Evolutionary conservation across 2,797 vertebrate genomes (phyloP).

Genomic region (Anguilla megastoma): DNA sequence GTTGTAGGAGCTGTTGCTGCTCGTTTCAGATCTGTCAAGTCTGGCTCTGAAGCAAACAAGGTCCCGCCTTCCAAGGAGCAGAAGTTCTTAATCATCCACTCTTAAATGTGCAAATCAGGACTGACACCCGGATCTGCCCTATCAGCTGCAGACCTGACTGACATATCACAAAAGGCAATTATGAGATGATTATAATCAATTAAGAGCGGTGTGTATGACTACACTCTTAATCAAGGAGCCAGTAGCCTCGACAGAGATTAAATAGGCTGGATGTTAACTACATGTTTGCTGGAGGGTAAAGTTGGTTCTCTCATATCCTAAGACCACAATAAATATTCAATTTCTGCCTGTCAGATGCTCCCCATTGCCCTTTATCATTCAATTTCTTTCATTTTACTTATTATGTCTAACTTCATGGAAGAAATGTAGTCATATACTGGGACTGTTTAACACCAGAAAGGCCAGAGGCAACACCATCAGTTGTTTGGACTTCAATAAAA

Average conservation of each 20-base stretch:
- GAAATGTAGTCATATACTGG: not conserved
- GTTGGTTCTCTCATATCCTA: not conserved
- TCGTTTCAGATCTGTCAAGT: not conserved
- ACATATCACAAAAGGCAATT: slow-evolving; percentile 27
- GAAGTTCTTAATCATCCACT: slow-evolving; percentile 30
- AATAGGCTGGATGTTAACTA: slow-evolving; percentile 20
- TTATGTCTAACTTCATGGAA: not conserved
- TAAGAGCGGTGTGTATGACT: slow-evolving; percentile 21
- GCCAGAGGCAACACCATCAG: too few species aligned
- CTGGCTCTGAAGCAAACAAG: slow-evolving; percentile 18
- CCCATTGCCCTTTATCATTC: not conserved
- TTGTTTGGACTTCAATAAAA: too few species aligned
- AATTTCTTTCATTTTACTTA: not conserved
- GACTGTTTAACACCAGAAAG: not conserved
- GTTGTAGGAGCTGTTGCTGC: not conserved
- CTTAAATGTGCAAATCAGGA: slow-evolving; percentile 18
- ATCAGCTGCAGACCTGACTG: slow-evolving; percentile 26
- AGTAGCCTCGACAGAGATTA: slow-evolving; percentile 21
- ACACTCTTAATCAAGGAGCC: slow-evolving; percentile 23
- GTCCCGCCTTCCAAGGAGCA: not conserved
- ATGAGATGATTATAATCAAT: slow-evolving; percentile 29
- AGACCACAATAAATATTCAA: slow-evolving; percentile 9
- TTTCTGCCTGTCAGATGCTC: not conserved
- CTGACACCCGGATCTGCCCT: slow-evolving; percentile 22
- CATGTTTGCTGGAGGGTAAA: slow-evolving; percentile 1